A percentile compares a stretch with the other conserved stretches of the same genome.
Evolutionary conservation across 2,888 invertebrate species (phyloP).

Genomic region (Eupithecia exiguata): DNA sequence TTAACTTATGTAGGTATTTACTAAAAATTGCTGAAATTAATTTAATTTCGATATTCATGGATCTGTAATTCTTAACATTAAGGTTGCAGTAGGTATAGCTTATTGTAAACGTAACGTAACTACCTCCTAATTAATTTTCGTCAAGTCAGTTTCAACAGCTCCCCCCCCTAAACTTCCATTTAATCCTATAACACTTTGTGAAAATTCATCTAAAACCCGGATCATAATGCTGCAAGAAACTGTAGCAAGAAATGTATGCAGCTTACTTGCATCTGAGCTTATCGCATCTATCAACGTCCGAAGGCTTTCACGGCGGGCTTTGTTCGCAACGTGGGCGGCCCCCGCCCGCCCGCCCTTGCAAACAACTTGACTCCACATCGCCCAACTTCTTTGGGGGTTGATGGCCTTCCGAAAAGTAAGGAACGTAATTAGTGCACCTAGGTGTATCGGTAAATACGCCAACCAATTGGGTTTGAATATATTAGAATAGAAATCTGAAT

Average conservation of each 20-base stretch:
- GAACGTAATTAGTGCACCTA: slow-evolving; percentile 3
- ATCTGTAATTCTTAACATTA: not conserved
- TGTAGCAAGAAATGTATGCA: slow-evolving; percentile 81
- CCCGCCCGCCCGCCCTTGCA: slow-evolving; percentile 59
- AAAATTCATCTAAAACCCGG: slow-evolving; percentile 34
- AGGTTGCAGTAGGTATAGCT: not conserved
- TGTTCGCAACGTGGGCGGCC: slow-evolving; percentile 70
- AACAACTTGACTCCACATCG: slow-evolving; percentile 69
- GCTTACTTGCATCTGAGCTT: slow-evolving; percentile 83
- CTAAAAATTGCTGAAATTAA: not conserved
- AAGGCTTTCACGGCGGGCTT: slow-evolving; percentile 63
- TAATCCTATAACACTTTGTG: slow-evolving; percentile 31
- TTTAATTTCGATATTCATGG: not conserved
- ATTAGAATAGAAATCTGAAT: no score
- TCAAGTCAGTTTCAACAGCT: slow-evolving; percentile 11
- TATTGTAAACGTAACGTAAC: not conserved
- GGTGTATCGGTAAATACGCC: slow-evolving; percentile 6
- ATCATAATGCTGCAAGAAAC: slow-evolving; percentile 57
- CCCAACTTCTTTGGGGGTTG: slow-evolving; percentile 55
- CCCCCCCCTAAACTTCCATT: slow-evolving; percentile 22
- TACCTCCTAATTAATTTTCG: not conserved
- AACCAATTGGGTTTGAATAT: not conserved
- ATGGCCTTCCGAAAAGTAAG: slow-evolving; percentile 40
- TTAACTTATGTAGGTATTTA: not conserved
- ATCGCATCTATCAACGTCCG: slow-evolving; percentile 76